These are phyloP conservation scores for Gouania willdenowi DNA, from an alignment of 2,797 vertebrate species.

Conservation along the genomic window DNA sequence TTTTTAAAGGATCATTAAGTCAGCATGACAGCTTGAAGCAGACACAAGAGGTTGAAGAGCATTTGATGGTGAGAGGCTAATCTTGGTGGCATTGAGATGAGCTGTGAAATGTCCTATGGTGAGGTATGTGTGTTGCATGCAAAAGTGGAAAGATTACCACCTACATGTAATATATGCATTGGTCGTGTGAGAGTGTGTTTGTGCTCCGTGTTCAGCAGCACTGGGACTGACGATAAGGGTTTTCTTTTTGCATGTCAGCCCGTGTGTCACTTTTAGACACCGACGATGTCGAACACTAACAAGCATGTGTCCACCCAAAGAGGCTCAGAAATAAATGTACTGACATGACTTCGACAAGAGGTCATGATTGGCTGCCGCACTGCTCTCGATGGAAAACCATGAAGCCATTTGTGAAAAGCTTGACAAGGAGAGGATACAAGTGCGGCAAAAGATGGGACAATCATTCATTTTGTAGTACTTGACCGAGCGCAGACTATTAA, in stretches of 20 bases:
- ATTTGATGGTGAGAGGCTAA: constrained; percentile 14
- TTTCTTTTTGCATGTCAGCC: background rate
- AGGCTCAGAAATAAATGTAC: background rate
- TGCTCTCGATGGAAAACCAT: background rate
- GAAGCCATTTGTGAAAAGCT: background rate
- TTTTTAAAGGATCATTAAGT: constrained; percentile 19
- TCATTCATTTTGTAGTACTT: no score
- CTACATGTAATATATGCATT: constrained; percentile 4
- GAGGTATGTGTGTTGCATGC: constrained; percentile 15
- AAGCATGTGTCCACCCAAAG: background rate
- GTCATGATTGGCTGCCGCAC: constrained; percentile 1
- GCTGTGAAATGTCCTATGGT: constrained; percentile 1
- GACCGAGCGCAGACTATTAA: no score
- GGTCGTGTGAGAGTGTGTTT: background rate
- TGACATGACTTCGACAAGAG: background rate
- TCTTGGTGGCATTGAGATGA: constrained; percentile 16
- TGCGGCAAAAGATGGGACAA: no score
- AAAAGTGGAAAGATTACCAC: constrained; percentile 1
- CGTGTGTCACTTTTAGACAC: constrained; percentile 7
- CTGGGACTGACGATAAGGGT: constrained; percentile 7
- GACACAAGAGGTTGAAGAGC: constrained; percentile 14
- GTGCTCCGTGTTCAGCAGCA: background rate
- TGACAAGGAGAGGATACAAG: background rate
- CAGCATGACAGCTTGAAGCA: constrained; percentile 10
- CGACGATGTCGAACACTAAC: background rate